Percentiles rank a stretch among this genome's conserved stretches.
phyloP scores from a whole-genome alignment of 1,140 invertebrate genomes.

The Condylostylus longicornis region DNA sequence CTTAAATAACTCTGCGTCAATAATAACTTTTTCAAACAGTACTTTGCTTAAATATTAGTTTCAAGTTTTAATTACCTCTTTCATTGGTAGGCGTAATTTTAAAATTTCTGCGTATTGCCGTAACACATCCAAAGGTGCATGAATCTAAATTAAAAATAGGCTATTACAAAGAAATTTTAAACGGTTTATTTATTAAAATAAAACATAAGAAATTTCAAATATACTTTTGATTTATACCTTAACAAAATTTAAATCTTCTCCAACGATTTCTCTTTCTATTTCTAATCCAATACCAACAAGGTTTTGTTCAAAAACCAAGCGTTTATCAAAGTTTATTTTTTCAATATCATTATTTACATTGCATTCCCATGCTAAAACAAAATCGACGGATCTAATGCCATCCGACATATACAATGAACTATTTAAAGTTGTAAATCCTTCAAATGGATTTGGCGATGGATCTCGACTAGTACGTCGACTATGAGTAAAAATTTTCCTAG shows the following conservation, averaged over 20 bases:
- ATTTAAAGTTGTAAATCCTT: slow-evolving; percentile 12
- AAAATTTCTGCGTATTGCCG: slow-evolving; percentile 83
- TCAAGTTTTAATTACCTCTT: slow-evolving; percentile 41
- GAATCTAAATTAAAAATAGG: slow-evolving; percentile 43
- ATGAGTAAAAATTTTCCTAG: too few species aligned
- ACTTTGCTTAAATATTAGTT: too few species aligned
- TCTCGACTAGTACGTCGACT: too few species aligned
- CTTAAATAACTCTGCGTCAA: too few species aligned
- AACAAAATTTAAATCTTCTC: slow-evolving; percentile 50
- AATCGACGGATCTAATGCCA: slow-evolving; percentile 54
- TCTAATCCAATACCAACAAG: slow-evolving; percentile 50
- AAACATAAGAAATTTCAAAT: not conserved
- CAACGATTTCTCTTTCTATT: slow-evolving; percentile 45
- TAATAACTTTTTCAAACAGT: too few species aligned
- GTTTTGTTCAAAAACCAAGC: slow-evolving; percentile 48
- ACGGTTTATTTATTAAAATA: not conserved
- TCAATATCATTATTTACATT: slow-evolving; percentile 33
- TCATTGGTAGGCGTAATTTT: slow-evolving; percentile 89
- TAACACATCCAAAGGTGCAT: slow-evolving; percentile 72
- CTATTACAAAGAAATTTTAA: slow-evolving; percentile 5
- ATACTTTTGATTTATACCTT: slow-evolving; percentile 39
- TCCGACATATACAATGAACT: slow-evolving; percentile 50
- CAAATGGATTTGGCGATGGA: not conserved
- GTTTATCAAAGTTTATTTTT: slow-evolving; percentile 28
- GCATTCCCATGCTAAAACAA: slow-evolving; percentile 58